Evolutionary conservation across 2,888 invertebrate species (phyloP).

Genomic region (Perizoma flavofasciatum): DNA sequence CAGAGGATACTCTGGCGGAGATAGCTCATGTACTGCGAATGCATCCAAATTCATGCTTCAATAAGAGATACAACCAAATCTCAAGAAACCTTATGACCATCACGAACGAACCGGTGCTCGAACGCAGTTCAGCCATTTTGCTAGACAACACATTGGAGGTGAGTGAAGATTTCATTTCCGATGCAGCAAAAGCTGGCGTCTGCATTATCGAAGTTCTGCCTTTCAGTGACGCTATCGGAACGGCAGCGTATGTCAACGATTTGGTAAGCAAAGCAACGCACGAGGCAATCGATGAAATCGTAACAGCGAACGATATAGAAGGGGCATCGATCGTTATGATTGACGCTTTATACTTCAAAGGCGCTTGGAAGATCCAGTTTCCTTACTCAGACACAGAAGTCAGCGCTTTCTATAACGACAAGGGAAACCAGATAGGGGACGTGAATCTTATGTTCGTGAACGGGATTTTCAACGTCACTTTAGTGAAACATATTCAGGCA

Average conservation of each 20-base stretch:
- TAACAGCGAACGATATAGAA: slow-evolving; percentile 57
- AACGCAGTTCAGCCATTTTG: slow-evolving; percentile 60
- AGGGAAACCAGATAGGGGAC: slow-evolving; percentile 54
- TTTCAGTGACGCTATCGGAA: slow-evolving; percentile 48
- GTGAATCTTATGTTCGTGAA: slow-evolving; percentile 63
- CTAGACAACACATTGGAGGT: slow-evolving; percentile 52
- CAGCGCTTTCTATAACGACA: slow-evolving; percentile 60
- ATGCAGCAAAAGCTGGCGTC: slow-evolving; percentile 45
- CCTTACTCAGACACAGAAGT: slow-evolving; percentile 53
- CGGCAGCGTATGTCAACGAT: slow-evolving; percentile 60
- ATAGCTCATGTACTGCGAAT: slow-evolving; percentile 54
- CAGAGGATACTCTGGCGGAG: slow-evolving; percentile 55
- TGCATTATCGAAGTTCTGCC: slow-evolving; percentile 52
- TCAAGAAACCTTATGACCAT: slow-evolving; percentile 43
- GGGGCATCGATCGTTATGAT: slow-evolving; percentile 55
- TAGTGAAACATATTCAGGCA: slow-evolving; percentile 50
- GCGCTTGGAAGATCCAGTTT: slow-evolving; percentile 61
- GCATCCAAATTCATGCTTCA: slow-evolving; percentile 62
- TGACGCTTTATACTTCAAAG: slow-evolving; percentile 71
- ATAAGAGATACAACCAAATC: slow-evolving; percentile 58
- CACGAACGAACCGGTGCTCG: slow-evolving; percentile 48
- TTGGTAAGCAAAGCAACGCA: slow-evolving; percentile 60
- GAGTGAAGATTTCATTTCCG: slow-evolving; percentile 47
- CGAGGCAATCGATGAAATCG: slow-evolving; percentile 62
- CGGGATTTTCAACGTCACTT: slow-evolving; percentile 48